Base-by-base conservation (phyloP, 2,888 invertebrate species). In the Lasius fuliginosus region DNA sequence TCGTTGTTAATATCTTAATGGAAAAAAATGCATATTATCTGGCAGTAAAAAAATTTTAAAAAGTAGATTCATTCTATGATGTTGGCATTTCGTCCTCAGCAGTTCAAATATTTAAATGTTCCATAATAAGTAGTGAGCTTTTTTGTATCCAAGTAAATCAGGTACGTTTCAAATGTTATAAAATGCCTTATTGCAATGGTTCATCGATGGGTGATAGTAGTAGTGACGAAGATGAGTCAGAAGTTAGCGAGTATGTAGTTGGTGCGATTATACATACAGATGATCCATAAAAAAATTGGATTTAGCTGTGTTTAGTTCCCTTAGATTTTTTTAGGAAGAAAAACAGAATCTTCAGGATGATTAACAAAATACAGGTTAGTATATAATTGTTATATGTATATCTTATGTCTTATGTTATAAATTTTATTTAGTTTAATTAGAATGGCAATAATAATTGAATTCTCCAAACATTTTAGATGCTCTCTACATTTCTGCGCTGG, bases 1-100 rank as follows among this genome's bases (percentile, higher is more conserved):
- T 68, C n/a, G 33, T 68, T 68, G 30, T 68, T n/a, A 68, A 68
- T 68, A 68, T 68, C 49, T 68, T 68, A 3, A 30, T 49, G 30
- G 30, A 68, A 9, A 49, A 49, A 6, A 27, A 3, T n/a, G 33
- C 18, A 30, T 49, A 68, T 49, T 68, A 68, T 68, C n/a, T 68
- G 11, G 68, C 49, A 18, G 68, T 68, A 18, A 30, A 68, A 40
- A 49, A 68, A 68, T 68, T 68, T 49, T 9, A 30, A 49, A 33
- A 68, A 3, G n/a, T 68, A 49, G 49, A 33, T 49, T 46, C 18
- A 49, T 68, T 68, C 11, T 68, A 68, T 33, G 49, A 68, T 68
- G 11, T 30, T 49, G 68, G 68, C 4, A 68, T 68, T 68, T 49
- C 2, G 15, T 68, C 49, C 2, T 49, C 68, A 49, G 49, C 30